These are phyloP conservation scores for Neomicropteryx cornuta DNA, from an alignment of 1,140 invertebrate species.

Conservation along the genomic window DNA sequence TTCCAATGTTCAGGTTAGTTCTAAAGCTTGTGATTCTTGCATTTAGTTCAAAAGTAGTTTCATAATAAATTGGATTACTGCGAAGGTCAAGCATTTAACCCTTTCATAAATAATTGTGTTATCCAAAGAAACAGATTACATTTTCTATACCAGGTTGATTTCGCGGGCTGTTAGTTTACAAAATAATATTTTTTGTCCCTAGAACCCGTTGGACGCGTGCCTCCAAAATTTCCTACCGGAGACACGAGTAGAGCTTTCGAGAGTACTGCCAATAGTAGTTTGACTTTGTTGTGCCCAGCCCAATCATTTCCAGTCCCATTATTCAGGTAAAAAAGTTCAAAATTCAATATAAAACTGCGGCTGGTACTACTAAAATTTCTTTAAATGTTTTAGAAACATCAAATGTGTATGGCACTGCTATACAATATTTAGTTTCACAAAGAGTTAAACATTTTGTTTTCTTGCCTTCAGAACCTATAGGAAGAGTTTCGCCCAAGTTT, in stretches of 20 bases:
- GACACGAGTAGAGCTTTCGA: constrained; percentile 30
- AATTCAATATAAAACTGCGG: neutral
- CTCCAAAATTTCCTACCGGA: constrained; percentile 50
- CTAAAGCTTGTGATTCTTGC: constrained; percentile 10
- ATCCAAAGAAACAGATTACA: constrained; percentile 43
- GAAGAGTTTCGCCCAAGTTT: constrained; percentile 53
- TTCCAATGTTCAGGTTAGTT: constrained; percentile 56
- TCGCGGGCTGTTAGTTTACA: constrained; percentile 19
- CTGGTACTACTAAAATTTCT: constrained; percentile 9
- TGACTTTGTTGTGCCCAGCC: constrained; percentile 57
- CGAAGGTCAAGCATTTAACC: too few relatives aligned
- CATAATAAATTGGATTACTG: too few relatives aligned
- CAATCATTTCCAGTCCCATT: constrained; percentile 60
- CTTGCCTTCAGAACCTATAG: constrained; percentile 38
- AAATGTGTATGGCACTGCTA: constrained; percentile 38
- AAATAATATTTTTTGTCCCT: constrained; percentile 25
- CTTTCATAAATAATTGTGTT: too few relatives aligned
- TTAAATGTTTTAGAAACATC: constrained; percentile 14
- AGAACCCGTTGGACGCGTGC: constrained; percentile 62
- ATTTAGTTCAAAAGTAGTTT: constrained; percentile 13
- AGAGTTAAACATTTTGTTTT: constrained; percentile 12
- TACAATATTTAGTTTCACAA: neutral
- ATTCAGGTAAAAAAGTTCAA: constrained; percentile 54
- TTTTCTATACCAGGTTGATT: constrained; percentile 29
- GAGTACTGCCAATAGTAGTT: constrained; percentile 25